Base-by-base conservation (phyloP, 2,888 invertebrate genomes). In the Tinea trinotella region DNA sequence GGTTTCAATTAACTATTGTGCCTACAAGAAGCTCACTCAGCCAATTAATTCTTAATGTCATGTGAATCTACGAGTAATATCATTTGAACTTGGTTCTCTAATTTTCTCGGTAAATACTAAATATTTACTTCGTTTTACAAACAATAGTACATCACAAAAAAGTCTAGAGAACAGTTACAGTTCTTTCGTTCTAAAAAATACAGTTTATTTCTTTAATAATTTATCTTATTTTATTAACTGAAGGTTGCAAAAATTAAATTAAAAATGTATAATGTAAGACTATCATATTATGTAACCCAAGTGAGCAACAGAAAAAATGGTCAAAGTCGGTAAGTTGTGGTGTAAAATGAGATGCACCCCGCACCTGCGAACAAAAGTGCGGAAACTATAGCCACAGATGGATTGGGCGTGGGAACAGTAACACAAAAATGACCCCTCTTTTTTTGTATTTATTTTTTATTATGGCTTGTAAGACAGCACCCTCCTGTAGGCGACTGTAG, bases 321-420 rank as follows among this genome's bases (percentile, higher is more conserved):
- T 40, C 40, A 40, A 13, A 13, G 40, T 15, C 6, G 15, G 13
- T 18, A 12, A 2, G 17, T 40, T 56, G 56, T 49, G 55, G 56
- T 55, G 56, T 56, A 56, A 56, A 49, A 56, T 49, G 56, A 56
- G 52, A 56, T 56, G 48, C 36, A 56, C 52, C 54, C 49, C 49
- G 40, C 54, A 56, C 56, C 54, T 54, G 56, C 55, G 24, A 35
- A 13, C 48, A 22, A 20, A 24, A 44, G 52, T 44, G 44, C 52
- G 56, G 52, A 54, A 54, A 54, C 35, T 40, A 36, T 44, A 19
- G 46, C 24, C 17, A 3, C 15, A 30, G 35, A 17, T 19, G 53
- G 53, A 36, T 53, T 34, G 52, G 24, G 13, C 55, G 55, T 56
- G 54, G 53, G 54, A 56, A 55, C 54, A 35, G 24, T 13, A 30